Conservation (phyloP, 1,140 invertebrate species). For the Homarus americanus region DNA sequence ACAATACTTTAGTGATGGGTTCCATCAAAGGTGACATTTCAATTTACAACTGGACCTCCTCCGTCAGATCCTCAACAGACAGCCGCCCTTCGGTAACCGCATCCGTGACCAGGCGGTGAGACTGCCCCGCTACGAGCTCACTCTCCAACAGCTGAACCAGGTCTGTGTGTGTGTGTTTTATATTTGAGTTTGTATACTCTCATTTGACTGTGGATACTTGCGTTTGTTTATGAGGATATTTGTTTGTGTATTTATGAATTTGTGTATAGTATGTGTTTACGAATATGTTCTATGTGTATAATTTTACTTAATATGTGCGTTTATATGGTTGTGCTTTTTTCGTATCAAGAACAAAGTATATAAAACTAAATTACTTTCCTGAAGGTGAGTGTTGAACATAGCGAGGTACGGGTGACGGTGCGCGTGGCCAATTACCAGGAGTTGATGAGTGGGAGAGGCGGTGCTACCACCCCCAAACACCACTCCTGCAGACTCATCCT, state of each 20-base stretch:
- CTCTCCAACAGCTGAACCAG: constrained; percentile 78
- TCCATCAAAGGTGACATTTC: no score
- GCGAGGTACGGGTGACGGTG: constrained; percentile 54
- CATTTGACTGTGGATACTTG: no score
- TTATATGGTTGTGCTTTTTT: no score
- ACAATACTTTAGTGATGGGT: no score
- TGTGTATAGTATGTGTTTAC: no score
- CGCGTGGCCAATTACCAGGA: constrained; percentile 74
- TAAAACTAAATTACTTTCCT: neutral
- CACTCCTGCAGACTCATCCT: constrained; percentile 78
- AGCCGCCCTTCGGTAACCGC: constrained; percentile 81
- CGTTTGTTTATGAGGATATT: no score
- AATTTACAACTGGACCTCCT: no score
- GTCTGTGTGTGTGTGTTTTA: constrained; percentile 13
- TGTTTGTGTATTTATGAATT: no score
- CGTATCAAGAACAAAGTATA: no score
- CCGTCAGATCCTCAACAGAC: constrained; percentile 79
- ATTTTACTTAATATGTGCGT: no score
- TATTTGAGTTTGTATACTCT: no score
- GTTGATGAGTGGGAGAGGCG: constrained; percentile 75
- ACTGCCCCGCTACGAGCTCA: constrained; percentile 79
- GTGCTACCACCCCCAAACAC: constrained; percentile 75
- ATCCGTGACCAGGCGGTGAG: constrained; percentile 77
- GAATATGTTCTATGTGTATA: no score
- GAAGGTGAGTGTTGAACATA: constrained; percentile 23